A percentile compares a stretch with the other conserved stretches of the same genome.
These are phyloP conservation scores for Nasonovia ribisnigri DNA, from an alignment of 2,888 invertebrate species.

Conservation along the genomic window DNA sequence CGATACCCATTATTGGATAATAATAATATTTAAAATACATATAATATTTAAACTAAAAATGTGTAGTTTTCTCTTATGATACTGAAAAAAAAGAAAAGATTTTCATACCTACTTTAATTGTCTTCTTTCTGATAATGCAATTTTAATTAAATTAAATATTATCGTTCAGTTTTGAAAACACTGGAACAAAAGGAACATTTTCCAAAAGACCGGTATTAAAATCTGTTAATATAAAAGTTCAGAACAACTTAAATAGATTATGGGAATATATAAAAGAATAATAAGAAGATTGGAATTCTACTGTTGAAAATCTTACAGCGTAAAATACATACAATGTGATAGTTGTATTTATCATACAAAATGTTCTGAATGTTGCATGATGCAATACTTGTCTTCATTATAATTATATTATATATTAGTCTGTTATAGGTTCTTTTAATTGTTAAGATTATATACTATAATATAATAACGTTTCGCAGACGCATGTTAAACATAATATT, in stretches of 20 bases:
- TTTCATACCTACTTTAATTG: neutral
- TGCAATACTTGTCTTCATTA: neutral
- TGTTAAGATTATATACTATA: neutral
- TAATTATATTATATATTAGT: neutral
- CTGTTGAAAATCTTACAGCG: neutral
- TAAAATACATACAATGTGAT: neutral
- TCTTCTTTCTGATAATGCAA: neutral
- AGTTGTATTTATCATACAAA: neutral
- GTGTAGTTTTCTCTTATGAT: neutral
- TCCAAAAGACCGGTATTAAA: neutral
- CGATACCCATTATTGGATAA: neutral
- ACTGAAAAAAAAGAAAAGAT: neutral
- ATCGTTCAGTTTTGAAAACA: conserved; percentile 10
- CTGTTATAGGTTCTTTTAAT: neutral
- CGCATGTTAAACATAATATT: neutral
- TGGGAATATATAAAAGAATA: neutral
- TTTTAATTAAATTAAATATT: conserved; percentile 28
- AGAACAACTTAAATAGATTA: conserved; percentile 3
- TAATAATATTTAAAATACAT: neutral
- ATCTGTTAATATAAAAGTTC: neutral
- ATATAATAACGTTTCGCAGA: neutral
- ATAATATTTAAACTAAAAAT: neutral
- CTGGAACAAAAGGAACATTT: neutral
- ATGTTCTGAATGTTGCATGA: neutral
- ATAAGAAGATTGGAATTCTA: neutral